Percentiles rank a stretch among this genome's conserved stretches.
Evolutionary conservation across 2,888 invertebrate species (phyloP).

Genomic region (Synergus japonicus): DNA sequence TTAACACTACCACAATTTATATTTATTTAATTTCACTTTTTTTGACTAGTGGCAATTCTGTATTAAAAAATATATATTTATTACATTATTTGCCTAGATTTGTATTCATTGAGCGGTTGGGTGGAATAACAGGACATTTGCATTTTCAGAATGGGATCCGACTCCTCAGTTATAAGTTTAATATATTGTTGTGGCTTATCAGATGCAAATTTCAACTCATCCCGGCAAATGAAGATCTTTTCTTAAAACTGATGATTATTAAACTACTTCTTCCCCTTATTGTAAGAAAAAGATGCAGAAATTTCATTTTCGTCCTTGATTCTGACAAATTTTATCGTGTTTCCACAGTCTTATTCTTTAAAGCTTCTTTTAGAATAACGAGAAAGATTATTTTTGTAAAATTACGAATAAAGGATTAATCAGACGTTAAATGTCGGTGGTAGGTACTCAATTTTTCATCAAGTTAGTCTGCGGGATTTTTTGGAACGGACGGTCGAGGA

Average conservation of each 20-base stretch:
- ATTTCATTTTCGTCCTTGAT: background rate
- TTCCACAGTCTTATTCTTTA: background rate
- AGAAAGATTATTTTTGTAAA: background rate
- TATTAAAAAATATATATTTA: background rate
- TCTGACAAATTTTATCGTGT: background rate
- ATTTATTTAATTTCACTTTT: background rate
- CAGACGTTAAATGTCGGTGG: background rate
- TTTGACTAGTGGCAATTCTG: background rate
- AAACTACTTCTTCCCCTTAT: background rate
- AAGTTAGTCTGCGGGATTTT: conserved; percentile 13
- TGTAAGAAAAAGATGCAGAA: background rate
- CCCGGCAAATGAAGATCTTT: background rate
- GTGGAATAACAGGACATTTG: background rate
- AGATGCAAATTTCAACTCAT: background rate
- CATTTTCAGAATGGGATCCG: background rate
- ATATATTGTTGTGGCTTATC: conserved; percentile 7
- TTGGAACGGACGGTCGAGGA: background rate
- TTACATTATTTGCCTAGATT: background rate
- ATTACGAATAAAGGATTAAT: conserved; percentile 2
- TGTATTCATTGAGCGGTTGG: conserved; percentile 1
- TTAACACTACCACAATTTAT: background rate
- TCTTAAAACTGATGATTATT: background rate
- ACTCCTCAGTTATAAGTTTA: background rate
- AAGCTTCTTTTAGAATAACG: background rate
- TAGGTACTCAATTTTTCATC: conserved; percentile 12